These are phyloP conservation scores for Sterrhoptilus dennistouni DNA, from an alignment of 2,113 vertebrate species.

Conservation along the genomic window DNA sequence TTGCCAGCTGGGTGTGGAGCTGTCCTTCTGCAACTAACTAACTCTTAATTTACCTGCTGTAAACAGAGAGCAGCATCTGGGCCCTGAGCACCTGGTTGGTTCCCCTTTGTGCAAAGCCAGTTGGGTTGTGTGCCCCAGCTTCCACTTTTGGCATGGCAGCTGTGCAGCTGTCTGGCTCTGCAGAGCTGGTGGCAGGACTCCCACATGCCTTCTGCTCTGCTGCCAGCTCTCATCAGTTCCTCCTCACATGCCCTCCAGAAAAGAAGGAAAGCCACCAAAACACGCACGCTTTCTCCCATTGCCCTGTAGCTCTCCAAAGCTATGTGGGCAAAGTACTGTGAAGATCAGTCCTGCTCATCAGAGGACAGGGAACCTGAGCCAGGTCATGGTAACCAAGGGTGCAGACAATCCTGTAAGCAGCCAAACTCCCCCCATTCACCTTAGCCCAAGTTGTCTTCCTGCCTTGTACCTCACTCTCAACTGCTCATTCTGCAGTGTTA, in stretches of 20 bases:
- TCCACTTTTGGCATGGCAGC: conserved; percentile 3
- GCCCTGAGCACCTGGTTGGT: background rate
- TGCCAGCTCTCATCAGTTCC: background rate
- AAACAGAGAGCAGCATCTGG: background rate
- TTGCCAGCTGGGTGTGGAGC: background rate
- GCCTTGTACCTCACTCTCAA: background rate
- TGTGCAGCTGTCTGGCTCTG: background rate
- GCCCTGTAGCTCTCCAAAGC: background rate
- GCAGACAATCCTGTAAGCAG: background rate
- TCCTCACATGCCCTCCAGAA: fast-evolving
- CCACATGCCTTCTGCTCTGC: background rate
- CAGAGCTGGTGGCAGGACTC: background rate
- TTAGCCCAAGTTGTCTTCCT: fast-evolving
- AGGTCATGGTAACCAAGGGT: background rate
- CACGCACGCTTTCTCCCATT: background rate
- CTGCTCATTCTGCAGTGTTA: background rate
- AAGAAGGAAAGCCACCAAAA: background rate
- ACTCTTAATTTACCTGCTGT: background rate
- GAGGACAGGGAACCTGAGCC: background rate
- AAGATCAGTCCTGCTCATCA: background rate
- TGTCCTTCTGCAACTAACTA: background rate
- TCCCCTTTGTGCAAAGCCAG: background rate
- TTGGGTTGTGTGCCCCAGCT: background rate
- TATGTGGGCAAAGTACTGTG: fast-evolving
- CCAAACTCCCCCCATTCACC: background rate